A percentile compares a stretch with the other conserved stretches of the same genome.
phyloP scores from a whole-genome alignment of 2,888 invertebrate species.

The Drosophila anceps region DNA sequence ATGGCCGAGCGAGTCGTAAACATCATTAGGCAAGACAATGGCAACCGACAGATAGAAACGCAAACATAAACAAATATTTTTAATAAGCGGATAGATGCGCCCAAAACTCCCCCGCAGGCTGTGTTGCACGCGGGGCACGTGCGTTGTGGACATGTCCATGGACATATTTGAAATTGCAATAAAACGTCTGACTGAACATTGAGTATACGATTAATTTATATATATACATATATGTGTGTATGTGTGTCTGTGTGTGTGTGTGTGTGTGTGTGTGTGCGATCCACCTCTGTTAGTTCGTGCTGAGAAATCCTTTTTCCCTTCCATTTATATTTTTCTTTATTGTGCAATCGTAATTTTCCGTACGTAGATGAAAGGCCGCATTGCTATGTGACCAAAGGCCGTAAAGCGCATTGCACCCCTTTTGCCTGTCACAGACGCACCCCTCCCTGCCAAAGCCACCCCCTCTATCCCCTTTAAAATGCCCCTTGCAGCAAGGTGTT shows the following conservation, averaged over 20 bases:
- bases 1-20: constrained; percentile 66
- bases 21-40: constrained; percentile 62
- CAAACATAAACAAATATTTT: constrained; percentile 68
- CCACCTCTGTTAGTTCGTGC: constrained; percentile 6
- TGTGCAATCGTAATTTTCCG: constrained; percentile 65
- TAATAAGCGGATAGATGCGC: constrained; percentile 64
- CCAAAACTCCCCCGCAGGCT: not conserved
- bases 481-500: constrained; percentile 51
- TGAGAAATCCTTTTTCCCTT: constrained; percentile 65
- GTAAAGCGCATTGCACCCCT: constrained; percentile 43
- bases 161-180: constrained; percentile 73
- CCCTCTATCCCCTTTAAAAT: not conserved
- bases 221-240: constrained; percentile 8
- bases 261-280: constrained; percentile 11
- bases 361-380: constrained; percentile 70
- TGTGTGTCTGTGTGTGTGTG: constrained; percentile 5
- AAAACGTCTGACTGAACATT: constrained; percentile 77
- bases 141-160: constrained; percentile 49
- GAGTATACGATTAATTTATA: constrained; percentile 69
- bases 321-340: constrained; percentile 41
- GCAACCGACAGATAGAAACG: constrained; percentile 18
- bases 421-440: constrained; percentile 34
- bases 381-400: constrained; percentile 31
- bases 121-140: constrained; percentile 49
- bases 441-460: constrained; percentile 23